Evolutionary conservation across 2,797 vertebrate species (phyloP), one percentile per base, ranked within the genome.

Genomic region (Macrochelys suwanniensis): DNA sequence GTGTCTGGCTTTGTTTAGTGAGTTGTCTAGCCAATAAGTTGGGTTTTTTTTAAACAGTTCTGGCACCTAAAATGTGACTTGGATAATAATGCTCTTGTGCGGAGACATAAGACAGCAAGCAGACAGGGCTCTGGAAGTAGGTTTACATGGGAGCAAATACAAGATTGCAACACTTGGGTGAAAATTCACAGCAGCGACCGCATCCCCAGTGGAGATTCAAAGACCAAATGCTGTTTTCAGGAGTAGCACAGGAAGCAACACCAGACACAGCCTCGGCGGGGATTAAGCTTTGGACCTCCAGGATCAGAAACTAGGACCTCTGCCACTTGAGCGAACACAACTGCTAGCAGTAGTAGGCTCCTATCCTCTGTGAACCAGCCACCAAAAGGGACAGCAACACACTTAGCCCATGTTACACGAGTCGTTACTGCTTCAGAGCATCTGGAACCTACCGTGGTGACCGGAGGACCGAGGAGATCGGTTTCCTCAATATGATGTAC

Each of bases 361-460:
- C 82, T n/a, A 19, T 2, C 23, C 23, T 15, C 33, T 9, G 19
- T 42, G 47, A 28, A 2, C 47, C 81, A 33, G 25, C 53, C 7
- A 28, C 25, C 1, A 17, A 2, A 74, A 31, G 16, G 45, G 3
- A 11, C 1, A 13, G 31, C 3, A 45, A 51, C 0, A 0, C 11
- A 3, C 33, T 11, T 57, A 68, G 37, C 13, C 3, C 21, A 0
- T 26, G 45, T 78, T 3, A 13, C 16, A 17, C 28, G 25, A 28
- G 25, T 47, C 25, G 9, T 28, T 42, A 47, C 16, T 47, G 42
- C 12, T 47, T 76, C 42, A 16, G 37, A 76, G 42, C 71, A 76
- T 28, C 45, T 26, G 15, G 33, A 68, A 26, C 12, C 25, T 45
- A 74, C 3, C 47, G 23, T 0, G 6, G 25, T 21, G 54, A 80